phyloP scores from a whole-genome alignment of 1,140 invertebrate genomes.

The Drosophila bipectinata region DNA sequence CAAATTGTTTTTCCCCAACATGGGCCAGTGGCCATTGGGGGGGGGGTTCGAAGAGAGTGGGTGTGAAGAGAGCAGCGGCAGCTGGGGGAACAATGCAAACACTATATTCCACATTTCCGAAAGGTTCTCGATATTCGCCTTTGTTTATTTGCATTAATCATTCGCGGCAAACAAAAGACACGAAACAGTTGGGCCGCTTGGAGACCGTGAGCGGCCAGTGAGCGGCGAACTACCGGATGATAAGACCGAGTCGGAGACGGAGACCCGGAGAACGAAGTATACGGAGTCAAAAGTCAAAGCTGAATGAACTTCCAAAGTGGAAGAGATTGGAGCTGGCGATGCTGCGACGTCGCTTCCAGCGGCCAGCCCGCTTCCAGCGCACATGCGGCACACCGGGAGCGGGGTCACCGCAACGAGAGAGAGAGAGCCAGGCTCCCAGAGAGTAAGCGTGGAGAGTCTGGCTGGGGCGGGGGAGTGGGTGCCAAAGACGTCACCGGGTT shows the following conservation, averaged over 20 bases:
- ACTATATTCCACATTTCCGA: slow-evolving; percentile 23
- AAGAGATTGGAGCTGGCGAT: slow-evolving; percentile 64
- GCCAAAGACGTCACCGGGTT: slow-evolving; percentile 51
- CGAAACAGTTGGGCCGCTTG: slow-evolving; percentile 20
- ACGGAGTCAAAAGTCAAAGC: slow-evolving; percentile 69
- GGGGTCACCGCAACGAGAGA: slow-evolving; percentile 10
- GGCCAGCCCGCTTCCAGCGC: slow-evolving; percentile 57
- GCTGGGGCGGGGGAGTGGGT: background rate
- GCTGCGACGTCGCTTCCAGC: slow-evolving; percentile 61
- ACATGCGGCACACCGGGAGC: slow-evolving; percentile 35
- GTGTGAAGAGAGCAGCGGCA: slow-evolving; percentile 72
- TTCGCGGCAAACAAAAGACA: slow-evolving; percentile 4
- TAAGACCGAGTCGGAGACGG: background rate
- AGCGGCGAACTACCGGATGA: slow-evolving; percentile 27
- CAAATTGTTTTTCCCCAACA: slow-evolving; percentile 56
- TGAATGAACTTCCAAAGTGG: slow-evolving; percentile 80
- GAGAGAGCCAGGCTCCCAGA: background rate
- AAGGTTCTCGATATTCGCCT: slow-evolving; percentile 23
- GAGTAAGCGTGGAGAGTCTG: background rate
- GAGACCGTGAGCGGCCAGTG: no score
- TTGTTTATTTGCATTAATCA: slow-evolving; percentile 47
- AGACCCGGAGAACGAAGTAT: slow-evolving; percentile 20
- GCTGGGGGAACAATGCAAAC: slow-evolving; percentile 60
- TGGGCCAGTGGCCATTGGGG: background rate
- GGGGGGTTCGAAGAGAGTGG: background rate